These are phyloP conservation scores for Lethrus apterus DNA, from an alignment of 1,140 invertebrate genomes.

Conservation along the genomic window DNA sequence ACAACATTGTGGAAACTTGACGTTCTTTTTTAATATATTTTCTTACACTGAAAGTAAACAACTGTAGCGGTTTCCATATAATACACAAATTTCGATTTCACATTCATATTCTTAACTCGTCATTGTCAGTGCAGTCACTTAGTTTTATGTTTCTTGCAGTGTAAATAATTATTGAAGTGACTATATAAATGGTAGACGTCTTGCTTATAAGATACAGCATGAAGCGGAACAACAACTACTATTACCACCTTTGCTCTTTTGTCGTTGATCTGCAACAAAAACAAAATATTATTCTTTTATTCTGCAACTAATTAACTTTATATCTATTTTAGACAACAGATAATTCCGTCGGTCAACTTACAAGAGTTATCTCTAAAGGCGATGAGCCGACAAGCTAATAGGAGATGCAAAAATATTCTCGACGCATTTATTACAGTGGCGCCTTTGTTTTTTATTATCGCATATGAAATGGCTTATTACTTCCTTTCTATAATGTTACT, in stretches of 20 bases:
- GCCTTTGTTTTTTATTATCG: slow-evolving; percentile 7
- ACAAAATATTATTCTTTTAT: too few species aligned
- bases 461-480: slow-evolving; percentile 9
- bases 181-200: not conserved
- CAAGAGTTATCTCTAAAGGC: too few species aligned
- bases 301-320: too few species aligned
- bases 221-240: slow-evolving; percentile 87
- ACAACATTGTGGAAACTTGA: slow-evolving; percentile 34
- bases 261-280: slow-evolving; percentile 79
- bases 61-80: slow-evolving; percentile 15
- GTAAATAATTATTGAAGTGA: slow-evolving; percentile 11
- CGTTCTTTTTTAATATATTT: slow-evolving; percentile 16
- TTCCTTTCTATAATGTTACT: too few species aligned
- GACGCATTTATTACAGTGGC: slow-evolving; percentile 7
- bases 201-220: slow-evolving; percentile 61
- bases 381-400: too few species aligned
- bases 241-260: slow-evolving; percentile 88
- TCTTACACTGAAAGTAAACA: slow-evolving; percentile 13
- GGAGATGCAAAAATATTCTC: too few species aligned
- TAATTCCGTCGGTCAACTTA: too few species aligned
- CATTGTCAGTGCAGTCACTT: slow-evolving; percentile 22
- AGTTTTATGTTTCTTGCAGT: slow-evolving; percentile 10
- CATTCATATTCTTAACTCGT: slow-evolving; percentile 17
- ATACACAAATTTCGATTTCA: slow-evolving; percentile 21
- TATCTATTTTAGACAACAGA: too few species aligned